Evolutionary conservation across 2,888 invertebrate species (phyloP).

Genomic region (Tyria jacobaeae): DNA sequence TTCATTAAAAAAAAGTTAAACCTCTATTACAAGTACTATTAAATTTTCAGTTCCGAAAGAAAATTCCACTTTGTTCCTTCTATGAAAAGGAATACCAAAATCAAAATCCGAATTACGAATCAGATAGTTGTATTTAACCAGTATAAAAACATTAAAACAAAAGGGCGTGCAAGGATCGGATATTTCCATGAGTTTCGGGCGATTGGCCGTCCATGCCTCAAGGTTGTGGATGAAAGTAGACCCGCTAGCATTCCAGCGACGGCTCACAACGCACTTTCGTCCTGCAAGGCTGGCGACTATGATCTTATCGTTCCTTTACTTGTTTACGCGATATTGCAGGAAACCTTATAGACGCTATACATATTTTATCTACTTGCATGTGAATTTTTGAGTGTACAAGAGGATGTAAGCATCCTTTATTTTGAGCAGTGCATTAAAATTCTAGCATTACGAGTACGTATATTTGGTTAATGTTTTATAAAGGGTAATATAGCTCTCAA

Average conservation of each 20-base stretch:
- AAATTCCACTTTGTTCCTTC: too few species aligned
- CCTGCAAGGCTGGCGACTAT: slow-evolving; percentile 68
- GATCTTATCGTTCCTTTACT: slow-evolving; percentile 37
- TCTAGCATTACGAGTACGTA: neutral
- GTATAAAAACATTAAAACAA: slow-evolving; percentile 21
- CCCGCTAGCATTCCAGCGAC: slow-evolving; percentile 70
- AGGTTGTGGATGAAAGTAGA: slow-evolving; percentile 69
- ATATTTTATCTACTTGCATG: neutral
- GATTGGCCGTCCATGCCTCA: slow-evolving; percentile 54
- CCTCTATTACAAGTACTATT: too few species aligned
- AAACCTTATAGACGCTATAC: slow-evolving; percentile 12
- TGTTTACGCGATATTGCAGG: slow-evolving; percentile 23
- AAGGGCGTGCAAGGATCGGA: slow-evolving; percentile 51
- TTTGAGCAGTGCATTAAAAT: neutral
- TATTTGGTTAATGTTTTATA: neutral
- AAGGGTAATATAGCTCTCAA: neutral
- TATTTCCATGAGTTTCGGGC: slow-evolving; percentile 63
- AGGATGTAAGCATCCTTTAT: neutral
- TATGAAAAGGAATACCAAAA: too few species aligned
- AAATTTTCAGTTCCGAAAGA: too few species aligned
- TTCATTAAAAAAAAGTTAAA: too few species aligned
- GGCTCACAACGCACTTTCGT: slow-evolving; percentile 70
- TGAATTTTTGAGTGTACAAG: neutral
- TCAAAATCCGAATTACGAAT: too few species aligned
- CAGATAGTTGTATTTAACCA: neutral